Conservation (phyloP, 1,140 invertebrate species). For the Drosophila nebulosa region DNA sequence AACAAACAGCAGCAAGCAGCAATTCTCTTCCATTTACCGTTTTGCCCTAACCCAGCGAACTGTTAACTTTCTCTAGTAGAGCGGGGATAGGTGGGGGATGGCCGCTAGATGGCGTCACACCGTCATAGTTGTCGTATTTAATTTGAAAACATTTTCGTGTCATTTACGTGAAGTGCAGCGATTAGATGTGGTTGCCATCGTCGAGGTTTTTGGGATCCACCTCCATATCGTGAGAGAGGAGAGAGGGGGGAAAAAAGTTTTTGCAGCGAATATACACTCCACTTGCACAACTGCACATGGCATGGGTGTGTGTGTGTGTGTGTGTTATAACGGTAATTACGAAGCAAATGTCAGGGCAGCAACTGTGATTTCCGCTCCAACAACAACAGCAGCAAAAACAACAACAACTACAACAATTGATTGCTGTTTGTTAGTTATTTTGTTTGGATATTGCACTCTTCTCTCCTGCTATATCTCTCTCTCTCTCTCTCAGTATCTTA, state of each 20-base stretch:
- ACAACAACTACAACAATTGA: slow-evolving; percentile 61
- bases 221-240: neutral
- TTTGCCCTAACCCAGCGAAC: slow-evolving; percentile 34
- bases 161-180: slow-evolving; percentile 58
- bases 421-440: slow-evolving; percentile 40
- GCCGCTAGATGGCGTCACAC: neutral
- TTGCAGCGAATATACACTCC: slow-evolving; percentile 45
- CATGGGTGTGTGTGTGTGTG: no score
- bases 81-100: neutral
- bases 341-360: slow-evolving; percentile 56
- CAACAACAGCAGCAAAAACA: slow-evolving; percentile 57
- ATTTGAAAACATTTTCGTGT: slow-evolving; percentile 63
- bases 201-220: neutral
- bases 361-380: slow-evolving; percentile 67
- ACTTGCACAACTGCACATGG: slow-evolving; percentile 16
- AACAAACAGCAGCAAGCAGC: neutral
- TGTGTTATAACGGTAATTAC: slow-evolving; percentile 65
- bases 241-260: slow-evolving; percentile 3
- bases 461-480: slow-evolving; percentile 9
- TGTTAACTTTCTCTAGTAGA: slow-evolving; percentile 20
- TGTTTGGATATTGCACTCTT: slow-evolving; percentile 51
- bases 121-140: slow-evolving; percentile 31
- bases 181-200: slow-evolving; percentile 49
- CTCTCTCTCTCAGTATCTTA: neutral
- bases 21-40: slow-evolving; percentile 16